These are phyloP conservation scores for Pachymerium ferrugineum DNA, from an alignment of 2,888 invertebrate genomes.

Conservation along the genomic window DNA sequence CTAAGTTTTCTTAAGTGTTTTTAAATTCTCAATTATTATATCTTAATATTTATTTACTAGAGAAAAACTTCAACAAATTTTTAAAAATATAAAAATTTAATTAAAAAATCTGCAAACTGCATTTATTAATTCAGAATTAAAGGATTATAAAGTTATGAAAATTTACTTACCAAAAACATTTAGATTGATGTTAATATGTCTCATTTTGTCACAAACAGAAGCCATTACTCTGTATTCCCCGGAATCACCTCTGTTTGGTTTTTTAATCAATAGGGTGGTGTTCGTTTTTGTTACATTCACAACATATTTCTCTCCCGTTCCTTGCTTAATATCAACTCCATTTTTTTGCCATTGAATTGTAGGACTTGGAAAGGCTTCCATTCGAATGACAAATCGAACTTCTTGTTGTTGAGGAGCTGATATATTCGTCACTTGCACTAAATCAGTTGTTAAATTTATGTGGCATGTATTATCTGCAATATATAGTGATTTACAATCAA, in stretches of 20 bases:
- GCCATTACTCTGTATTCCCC: conserved; percentile 33
- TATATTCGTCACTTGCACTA: not conserved
- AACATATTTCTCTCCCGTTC: conserved; percentile 28
- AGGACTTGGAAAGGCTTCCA: conserved; percentile 35
- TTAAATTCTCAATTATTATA: too few relatives aligned
- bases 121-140: too few relatives aligned
- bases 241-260: conserved; percentile 31
- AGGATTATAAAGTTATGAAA: too few relatives aligned
- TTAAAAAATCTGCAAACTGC: too few relatives aligned
- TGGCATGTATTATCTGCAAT: conserved; percentile 35
- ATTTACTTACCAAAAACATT: conserved; percentile 33
- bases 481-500: not conserved
- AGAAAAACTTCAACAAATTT: not conserved
- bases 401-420: conserved; percentile 20
- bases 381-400: conserved; percentile 30
- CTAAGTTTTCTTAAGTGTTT: too few relatives aligned
- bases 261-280: conserved; percentile 31
- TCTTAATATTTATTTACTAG: too few relatives aligned
- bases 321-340: conserved; percentile 1
- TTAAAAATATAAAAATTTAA: too few relatives aligned
- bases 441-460: conserved; percentile 32
- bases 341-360: conserved; percentile 33
- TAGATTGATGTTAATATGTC: conserved; percentile 28
- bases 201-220: conserved; percentile 20
- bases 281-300: conserved; percentile 27